These are phyloP conservation scores for Eulemur macaco DNA, from an alignment of 2,113 vertebrate species.

Conservation along the genomic window DNA sequence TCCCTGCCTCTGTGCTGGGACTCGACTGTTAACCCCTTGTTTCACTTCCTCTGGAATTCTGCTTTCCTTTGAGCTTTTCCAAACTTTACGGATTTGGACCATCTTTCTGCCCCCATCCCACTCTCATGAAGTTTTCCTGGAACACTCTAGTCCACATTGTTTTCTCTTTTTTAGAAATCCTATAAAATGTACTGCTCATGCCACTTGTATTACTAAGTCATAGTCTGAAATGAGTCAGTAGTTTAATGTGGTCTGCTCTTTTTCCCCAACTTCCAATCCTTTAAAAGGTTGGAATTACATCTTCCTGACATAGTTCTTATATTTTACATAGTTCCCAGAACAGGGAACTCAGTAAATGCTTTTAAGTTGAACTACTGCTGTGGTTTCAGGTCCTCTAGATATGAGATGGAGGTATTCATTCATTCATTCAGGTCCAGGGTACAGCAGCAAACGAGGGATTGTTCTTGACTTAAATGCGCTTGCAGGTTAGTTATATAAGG, in stretches of 20 bases:
- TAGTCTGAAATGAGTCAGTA: background rate
- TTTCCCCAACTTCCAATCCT: constrained; percentile 10
- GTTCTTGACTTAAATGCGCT: background rate
- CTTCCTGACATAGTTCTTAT: background rate
- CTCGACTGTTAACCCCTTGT: background rate
- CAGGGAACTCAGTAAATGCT: background rate
- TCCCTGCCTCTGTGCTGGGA: background rate
- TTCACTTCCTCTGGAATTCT: background rate
- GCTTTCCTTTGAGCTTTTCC: background rate
- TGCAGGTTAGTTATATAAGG: background rate
- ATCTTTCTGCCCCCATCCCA: background rate
- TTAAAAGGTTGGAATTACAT: constrained; percentile 34
- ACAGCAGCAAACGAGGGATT: background rate
- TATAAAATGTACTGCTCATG: background rate
- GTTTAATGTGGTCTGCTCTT: constrained; percentile 21
- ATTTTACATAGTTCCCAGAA: background rate
- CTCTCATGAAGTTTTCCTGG: background rate
- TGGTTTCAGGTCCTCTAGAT: background rate
- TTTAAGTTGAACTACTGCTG: background rate
- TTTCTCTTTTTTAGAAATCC: constrained; percentile 19
- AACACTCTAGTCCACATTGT: background rate
- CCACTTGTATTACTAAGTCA: background rate
- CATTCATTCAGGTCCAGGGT: background rate
- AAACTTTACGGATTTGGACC: background rate
- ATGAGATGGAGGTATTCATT: background rate